Evolutionary conservation across 2,113 vertebrate species (phyloP).

Genomic region (Peucedramus taeniatus): DNA sequence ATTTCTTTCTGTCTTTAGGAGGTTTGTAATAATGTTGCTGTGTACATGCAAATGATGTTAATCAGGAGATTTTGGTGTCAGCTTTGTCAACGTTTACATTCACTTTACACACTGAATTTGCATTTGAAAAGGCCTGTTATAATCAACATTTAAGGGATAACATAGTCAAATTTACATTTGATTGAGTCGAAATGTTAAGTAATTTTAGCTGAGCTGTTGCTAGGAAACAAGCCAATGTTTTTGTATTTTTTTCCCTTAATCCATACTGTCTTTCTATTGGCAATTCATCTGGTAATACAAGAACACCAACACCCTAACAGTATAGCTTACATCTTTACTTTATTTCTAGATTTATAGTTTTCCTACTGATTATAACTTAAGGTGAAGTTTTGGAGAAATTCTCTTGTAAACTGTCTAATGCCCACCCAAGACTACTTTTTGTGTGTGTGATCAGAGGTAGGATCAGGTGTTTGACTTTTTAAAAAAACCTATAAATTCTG

Average conservation of each 20-base stretch:
- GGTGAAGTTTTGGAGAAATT: constrained; percentile 6
- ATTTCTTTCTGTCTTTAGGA: constrained; percentile 27
- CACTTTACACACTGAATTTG: constrained; percentile 75
- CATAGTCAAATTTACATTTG: constrained; percentile 78
- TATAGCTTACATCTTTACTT: constrained; percentile 44
- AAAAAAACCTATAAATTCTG: background rate
- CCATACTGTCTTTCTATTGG: constrained; percentile 54
- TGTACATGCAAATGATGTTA: constrained; percentile 66
- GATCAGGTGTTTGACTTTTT: constrained; percentile 13
- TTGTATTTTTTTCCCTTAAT: constrained; percentile 49
- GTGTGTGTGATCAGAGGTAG: background rate
- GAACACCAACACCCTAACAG: constrained; percentile 13
- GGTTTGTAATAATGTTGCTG: constrained; percentile 38
- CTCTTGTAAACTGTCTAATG: background rate
- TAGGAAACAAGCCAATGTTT: constrained; percentile 78
- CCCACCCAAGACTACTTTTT: background rate
- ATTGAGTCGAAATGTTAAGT: constrained; percentile 75
- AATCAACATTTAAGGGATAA: constrained; percentile 80
- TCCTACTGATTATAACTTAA: constrained; percentile 33
- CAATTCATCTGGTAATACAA: constrained; percentile 22
- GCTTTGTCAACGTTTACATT: constrained; percentile 79
- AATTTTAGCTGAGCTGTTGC: constrained; percentile 75
- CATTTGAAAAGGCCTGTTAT: constrained; percentile 76
- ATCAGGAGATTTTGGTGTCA: constrained; percentile 70
- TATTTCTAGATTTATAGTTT: constrained; percentile 41